Conservation (phyloP, 2,113 vertebrate genomes). For the Pao palembangensis region DNA sequence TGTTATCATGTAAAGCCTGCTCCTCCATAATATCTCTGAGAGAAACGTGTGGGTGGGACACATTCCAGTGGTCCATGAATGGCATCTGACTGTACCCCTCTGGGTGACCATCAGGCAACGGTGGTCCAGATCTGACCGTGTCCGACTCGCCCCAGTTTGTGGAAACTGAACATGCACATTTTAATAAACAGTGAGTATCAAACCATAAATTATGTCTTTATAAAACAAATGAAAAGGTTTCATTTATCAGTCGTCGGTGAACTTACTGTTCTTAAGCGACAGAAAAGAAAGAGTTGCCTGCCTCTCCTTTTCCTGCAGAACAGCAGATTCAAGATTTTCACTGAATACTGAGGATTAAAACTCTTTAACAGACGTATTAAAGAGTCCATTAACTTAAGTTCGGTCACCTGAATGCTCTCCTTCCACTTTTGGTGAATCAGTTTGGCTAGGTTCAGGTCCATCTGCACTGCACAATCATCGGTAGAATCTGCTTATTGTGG, state of each 20-base stretch:
- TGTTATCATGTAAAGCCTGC: slow-evolving; percentile 83
- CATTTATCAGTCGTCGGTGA: background rate
- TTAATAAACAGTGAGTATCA: background rate
- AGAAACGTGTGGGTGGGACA: slow-evolving; percentile 81
- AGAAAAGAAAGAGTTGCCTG: slow-evolving; percentile 80
- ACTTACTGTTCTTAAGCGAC: slow-evolving; percentile 78
- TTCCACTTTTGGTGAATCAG: slow-evolving; percentile 96
- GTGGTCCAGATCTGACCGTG: background rate
- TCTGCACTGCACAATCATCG: slow-evolving; percentile 89
- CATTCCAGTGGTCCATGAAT: slow-evolving; percentile 89
- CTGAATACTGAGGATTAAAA: background rate
- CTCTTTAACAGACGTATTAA: background rate
- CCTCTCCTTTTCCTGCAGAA: slow-evolving; percentile 83
- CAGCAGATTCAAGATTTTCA: slow-evolving; percentile 13
- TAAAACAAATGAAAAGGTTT: background rate
- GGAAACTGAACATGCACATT: slow-evolving; percentile 44
- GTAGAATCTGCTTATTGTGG: slow-evolving; percentile 73
- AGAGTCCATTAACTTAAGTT: background rate
- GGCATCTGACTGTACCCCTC: slow-evolving; percentile 67
- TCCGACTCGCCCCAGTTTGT: slow-evolving; percentile 47
- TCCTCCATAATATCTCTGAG: slow-evolving; percentile 95
- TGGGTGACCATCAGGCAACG: slow-evolving; percentile 23
- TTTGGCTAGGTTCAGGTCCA: slow-evolving; percentile 92
- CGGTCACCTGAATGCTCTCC: slow-evolving; percentile 87
- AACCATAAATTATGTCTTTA: slow-evolving; percentile 5